Evolutionary conservation across 2,888 invertebrate genomes (phyloP), one percentile per base, ranked within the genome.

Genomic region (Nemurella pictetii): DNA sequence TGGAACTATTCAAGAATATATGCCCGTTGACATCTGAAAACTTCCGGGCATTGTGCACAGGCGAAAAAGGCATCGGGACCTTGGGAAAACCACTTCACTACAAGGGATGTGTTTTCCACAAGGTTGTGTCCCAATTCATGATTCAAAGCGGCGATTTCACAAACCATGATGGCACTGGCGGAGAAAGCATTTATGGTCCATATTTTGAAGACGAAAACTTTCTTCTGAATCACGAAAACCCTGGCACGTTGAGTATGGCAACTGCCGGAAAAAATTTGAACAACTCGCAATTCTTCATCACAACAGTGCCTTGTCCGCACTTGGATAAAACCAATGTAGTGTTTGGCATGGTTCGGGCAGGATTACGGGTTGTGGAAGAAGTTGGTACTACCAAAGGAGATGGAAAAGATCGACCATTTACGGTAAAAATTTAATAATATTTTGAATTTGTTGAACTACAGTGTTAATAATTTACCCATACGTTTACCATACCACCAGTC

Each of bases 281-380:
- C 90, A 96, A 96, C 87, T 98, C 98, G 0, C 99, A 99, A 91
- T 99, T 99, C 91, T 97, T 98, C 89, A 96, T 99, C 85, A 95
- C 96, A 0, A 94, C 94, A 0, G 94, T 93, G 0, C 93, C 94
- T 0, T 95, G 96, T 88, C 91, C 93, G 0, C 97, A 97, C 89
- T 91, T 97, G 80, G 95, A 97, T 89, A 94, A 93, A 4, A 94
- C 92, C 25, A 96, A 97, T 90, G 96, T 97, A 0, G 96, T 94
- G 29, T 96, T 96, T 89, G 97, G 97, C 0, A 92, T 92, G 87
- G 95, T 97, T n/a, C 88, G 94, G 25, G 94, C 94, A 87, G 97
- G 97, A 0, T 90, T 96, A 83, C 94, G 94, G 29, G 91, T 95
- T 0, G 92, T 96, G 0, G 90, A 91, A n/a, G 95, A 96, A 90